Evolutionary conservation across 2,888 invertebrate species (phyloP), one percentile per base, ranked within the genome.

Genomic region (Elmis aenea): DNA sequence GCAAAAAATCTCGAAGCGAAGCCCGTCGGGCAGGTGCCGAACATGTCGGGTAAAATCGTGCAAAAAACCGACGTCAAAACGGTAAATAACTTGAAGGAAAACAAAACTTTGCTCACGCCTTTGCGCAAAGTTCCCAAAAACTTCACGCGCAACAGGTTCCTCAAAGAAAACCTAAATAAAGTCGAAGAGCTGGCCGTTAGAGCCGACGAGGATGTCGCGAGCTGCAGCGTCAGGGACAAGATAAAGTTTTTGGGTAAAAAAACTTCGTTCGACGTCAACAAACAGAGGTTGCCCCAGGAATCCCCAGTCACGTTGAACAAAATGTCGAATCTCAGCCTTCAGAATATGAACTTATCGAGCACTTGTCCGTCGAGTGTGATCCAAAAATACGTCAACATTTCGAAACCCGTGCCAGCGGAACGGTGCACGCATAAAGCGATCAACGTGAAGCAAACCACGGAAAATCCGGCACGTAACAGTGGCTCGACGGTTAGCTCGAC

Each of bases 121-220:
- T 48, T 64, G 33, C 47, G 62, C 24, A 64, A 62, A 38, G 64
- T 64, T 14, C 66, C 67, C 13, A 67, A 67, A 41, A 66, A 66
- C 46, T 67, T 67, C 45, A 65, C 63, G 2, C 49, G 66, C 9
- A 67, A 67, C 34, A 57, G 61, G 3, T 57, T 66, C 26, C 51
- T 50, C n/a, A 52, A 52, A 24, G 57, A 57, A 18, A 52, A 50
- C 13, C 47, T 46, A 18, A 53, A 51, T 14, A 46, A 45, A 10
- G 12, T 13, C 2, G 45, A 40, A 2, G 22, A 24, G 2, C 40
- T 44, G 13, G 26, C 16, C 9, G 23, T 14, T 8, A 32, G 41
- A 13, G 26, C 30, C 1, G 30, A 45, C 3, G 45, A 44, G 2
- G 35, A 30, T 26, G 28, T 34, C 10, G 48, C 33, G 23, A 13